Evolutionary conservation across 2,888 invertebrate species (phyloP).

Genomic region (Drosophila sordidula): DNA sequence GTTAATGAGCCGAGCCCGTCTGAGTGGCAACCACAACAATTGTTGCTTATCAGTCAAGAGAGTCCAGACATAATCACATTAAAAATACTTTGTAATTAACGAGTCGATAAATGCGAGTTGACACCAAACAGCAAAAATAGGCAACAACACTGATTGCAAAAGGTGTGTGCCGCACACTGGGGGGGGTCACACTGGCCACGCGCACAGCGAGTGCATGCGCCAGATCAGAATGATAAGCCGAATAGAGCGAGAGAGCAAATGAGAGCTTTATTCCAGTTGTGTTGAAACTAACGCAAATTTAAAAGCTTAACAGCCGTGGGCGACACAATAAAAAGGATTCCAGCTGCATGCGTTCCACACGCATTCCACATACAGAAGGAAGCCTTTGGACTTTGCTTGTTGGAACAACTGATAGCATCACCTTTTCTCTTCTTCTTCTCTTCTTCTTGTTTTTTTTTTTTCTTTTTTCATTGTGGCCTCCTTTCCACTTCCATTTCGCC

Average conservation of each 20-base stretch:
- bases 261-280: not conserved
- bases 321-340: slow-evolving; percentile 1
- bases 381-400: slow-evolving; percentile 27
- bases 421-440: not conserved
- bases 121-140: not conserved
- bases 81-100: slow-evolving; percentile 44
- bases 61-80: slow-evolving; percentile 23
- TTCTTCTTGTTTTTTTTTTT: not conserved
- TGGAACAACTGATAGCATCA: slow-evolving; percentile 20
- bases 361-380: slow-evolving; percentile 1
- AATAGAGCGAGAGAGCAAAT: not conserved
- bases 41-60: slow-evolving; percentile 30
- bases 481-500: not conserved
- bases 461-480: not conserved
- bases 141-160: slow-evolving; percentile 20
- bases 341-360: slow-evolving; percentile 4
- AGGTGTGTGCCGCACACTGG: slow-evolving; percentile 9
- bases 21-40: slow-evolving; percentile 1
- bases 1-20: slow-evolving; percentile 23
- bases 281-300: not conserved
- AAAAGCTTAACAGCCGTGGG: not conserved
- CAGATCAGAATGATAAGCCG: slow-evolving; percentile 19
- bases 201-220: slow-evolving; percentile 33
- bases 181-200: slow-evolving; percentile 37
- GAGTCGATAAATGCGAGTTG: slow-evolving; percentile 28